Percentiles rank a stretch among this genome's conserved stretches.
These are phyloP conservation scores for Notothenia coriiceps DNA, from an alignment of 2,113 vertebrate species.

Conservation along the genomic window DNA sequence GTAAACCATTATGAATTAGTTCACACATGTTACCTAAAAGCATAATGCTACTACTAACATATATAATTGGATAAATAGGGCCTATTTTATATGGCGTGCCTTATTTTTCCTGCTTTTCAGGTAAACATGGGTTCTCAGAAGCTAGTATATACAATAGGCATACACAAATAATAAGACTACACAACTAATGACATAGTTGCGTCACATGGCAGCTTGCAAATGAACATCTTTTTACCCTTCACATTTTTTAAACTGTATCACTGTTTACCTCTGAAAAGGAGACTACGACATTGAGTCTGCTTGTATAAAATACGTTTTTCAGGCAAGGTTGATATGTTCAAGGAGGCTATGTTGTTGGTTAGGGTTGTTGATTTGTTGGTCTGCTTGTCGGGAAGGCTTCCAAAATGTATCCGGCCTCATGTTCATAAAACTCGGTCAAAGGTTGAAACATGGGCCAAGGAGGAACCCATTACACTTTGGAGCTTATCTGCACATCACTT, in stretches of 20 bases:
- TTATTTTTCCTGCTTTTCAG: background rate
- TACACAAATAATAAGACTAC: background rate
- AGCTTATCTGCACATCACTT: too few species aligned
- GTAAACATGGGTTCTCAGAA: background rate
- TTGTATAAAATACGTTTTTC: background rate
- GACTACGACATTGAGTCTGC: background rate
- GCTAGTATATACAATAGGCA: background rate
- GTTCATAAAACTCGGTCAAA: too few species aligned
- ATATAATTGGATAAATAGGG: slow-evolving; percentile 2
- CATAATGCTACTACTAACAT: background rate
- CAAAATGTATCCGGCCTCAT: too few species aligned
- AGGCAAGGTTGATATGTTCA: too few species aligned
- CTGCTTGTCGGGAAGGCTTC: too few species aligned
- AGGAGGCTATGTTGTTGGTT: too few species aligned
- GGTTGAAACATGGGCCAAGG: too few species aligned
- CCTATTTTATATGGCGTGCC: background rate
- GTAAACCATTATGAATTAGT: background rate
- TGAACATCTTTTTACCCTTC: background rate
- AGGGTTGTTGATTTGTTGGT: too few species aligned
- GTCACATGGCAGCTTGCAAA: background rate
- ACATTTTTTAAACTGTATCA: too few species aligned
- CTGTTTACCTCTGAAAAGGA: background rate
- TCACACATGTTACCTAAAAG: slow-evolving; percentile 8
- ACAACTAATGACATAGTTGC: background rate
- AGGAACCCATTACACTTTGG: too few species aligned